Percentiles rank a stretch among this genome's conserved stretches.
Conservation (phyloP, 2,113 vertebrate species). For the Chinchilla lanigera region DNA sequence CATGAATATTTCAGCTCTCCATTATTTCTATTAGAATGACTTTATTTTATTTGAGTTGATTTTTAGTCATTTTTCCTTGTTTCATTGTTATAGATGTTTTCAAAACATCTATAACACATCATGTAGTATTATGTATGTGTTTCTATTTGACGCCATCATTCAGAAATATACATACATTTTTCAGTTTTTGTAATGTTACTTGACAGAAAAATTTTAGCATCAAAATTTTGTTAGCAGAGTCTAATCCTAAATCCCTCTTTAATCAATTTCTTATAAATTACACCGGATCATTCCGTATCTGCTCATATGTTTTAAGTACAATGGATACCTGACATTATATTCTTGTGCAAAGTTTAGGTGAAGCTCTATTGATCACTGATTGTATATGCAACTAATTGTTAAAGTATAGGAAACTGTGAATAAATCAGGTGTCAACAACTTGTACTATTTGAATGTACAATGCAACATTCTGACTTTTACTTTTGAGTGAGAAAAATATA, state of each 20-base stretch:
- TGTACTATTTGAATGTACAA: not conserved
- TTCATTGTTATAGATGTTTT: not conserved
- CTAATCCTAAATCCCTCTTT: not conserved
- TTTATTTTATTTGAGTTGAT: not conserved
- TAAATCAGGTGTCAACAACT: not conserved
- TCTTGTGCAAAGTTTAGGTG: not conserved
- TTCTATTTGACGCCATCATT: not conserved
- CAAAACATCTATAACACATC: not conserved
- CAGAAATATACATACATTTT: not conserved
- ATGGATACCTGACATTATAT: not conserved
- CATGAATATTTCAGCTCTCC: not conserved
- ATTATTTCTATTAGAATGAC: not conserved
- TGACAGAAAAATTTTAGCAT: not conserved
- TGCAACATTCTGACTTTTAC: not conserved
- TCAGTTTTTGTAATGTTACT: not conserved
- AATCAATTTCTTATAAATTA: not conserved
- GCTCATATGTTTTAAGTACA: not conserved
- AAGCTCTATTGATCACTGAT: not conserved
- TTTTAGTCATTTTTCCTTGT: not conserved
- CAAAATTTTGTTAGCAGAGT: not conserved
- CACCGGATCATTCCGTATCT: not conserved
- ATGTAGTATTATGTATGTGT: not conserved
- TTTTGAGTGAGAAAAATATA: slow-evolving; percentile 2
- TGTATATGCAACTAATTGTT: not conserved
- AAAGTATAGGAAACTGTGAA: not conserved